phyloP scores from a whole-genome alignment of 2,888 invertebrate species.

The Philereme transversata region DNA sequence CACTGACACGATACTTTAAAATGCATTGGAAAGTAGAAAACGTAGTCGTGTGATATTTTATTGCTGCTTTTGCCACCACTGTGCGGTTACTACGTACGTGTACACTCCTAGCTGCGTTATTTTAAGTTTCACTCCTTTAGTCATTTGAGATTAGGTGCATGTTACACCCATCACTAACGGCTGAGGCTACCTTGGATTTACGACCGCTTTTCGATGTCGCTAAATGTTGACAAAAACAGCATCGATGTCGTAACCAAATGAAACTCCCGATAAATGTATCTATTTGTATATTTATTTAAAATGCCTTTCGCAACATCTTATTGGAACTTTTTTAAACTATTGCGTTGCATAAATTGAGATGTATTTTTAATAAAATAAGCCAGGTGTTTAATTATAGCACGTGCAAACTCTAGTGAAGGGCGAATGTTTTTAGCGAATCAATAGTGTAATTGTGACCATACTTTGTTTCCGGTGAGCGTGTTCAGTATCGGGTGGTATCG shows the following conservation, averaged over 20 bases:
- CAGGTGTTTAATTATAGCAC: constrained; percentile 36
- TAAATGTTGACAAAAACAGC: constrained; percentile 68
- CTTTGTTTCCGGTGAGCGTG: constrained; percentile 69
- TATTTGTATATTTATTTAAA: constrained; percentile 45
- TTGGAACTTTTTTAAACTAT: constrained; percentile 32
- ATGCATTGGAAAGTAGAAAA: constrained; percentile 82
- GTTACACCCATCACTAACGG: constrained; percentile 69
- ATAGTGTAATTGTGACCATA: constrained; percentile 61
- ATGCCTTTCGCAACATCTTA: constrained; percentile 54
- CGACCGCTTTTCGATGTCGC: constrained; percentile 62
- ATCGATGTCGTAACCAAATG: constrained; percentile 60
- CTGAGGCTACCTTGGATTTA: constrained; percentile 65
- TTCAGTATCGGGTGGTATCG: constrained; percentile 49
- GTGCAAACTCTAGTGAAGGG: constrained; percentile 37
- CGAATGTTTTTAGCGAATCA: constrained; percentile 65
- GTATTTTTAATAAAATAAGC: constrained; percentile 21
- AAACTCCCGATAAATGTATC: constrained; percentile 55
- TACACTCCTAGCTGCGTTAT: constrained; percentile 27
- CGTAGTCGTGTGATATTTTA: constrained; percentile 64
- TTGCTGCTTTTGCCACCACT: constrained; percentile 29
- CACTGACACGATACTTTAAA: constrained; percentile 79
- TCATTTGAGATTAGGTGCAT: constrained; percentile 44
- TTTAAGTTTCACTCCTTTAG: constrained; percentile 43
- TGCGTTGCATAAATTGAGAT: constrained; percentile 18
- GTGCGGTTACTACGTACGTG: constrained; percentile 10